Evolutionary conservation across 2,888 invertebrate genomes (phyloP), one percentile per base, ranked within the genome.

Genomic region (Nomada fucata): DNA sequence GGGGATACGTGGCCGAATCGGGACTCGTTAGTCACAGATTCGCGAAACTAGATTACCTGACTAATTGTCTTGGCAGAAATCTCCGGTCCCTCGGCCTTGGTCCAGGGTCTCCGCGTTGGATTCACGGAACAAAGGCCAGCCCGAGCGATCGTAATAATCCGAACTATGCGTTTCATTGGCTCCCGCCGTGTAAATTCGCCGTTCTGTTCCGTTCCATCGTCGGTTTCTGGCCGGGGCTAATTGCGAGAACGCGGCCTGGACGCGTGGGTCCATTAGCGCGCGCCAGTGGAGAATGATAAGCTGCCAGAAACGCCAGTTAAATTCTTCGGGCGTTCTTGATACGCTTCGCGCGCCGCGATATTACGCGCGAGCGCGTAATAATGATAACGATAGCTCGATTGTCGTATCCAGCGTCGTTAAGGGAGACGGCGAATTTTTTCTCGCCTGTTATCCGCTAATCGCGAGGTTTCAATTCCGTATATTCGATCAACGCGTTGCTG

Each of bases 31-130:
- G 87, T 86, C 79, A 87, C 68, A 79, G 86, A 87, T 87, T 76
- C 79, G 87, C 81, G 79, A 83, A 85, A 86, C 77, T 78, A 85
- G 88, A 87, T 88, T 86, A 87, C 65, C 79, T 52, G 79, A 77
- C 78, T 87, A 87, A 87, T 87, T 87, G 87, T 87, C 86, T 87
- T 86, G 87, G 84, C 80, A 87, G 87, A 87, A 82, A 87, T 87
- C 87, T 86, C 80, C 82, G 86, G 77, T 77, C 70, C 68, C 69
- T 57, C 55, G 77, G 71, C 65, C 29, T 79, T 60, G 59, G 71
- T 79, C 67, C 72, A 59, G 47, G 57, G 20, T 71, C 74, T 63
- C 70, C 52, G 57, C 23, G 61, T n/a, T 64, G 73, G 73, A 83
- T 78, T 76, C 79, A 65, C 80, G 64, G 83, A 83, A 87, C 88